Percentiles rank a stretch among this genome's conserved stretches.
Evolutionary conservation across 2,888 invertebrate genomes (phyloP).

Genomic region (Amphipoea oculea): DNA sequence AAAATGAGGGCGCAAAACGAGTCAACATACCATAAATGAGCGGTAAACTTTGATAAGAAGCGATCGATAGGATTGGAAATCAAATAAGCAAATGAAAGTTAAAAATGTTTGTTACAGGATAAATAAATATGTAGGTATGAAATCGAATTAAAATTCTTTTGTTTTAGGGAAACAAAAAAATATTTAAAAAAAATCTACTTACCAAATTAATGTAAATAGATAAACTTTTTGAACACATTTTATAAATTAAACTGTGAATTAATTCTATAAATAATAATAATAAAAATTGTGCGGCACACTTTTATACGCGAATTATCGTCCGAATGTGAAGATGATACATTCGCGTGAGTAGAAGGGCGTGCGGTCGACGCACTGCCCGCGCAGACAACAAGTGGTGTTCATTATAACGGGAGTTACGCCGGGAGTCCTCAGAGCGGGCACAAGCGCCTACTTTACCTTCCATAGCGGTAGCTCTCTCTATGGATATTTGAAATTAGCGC

Average conservation of each 20-base stretch:
- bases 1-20: constrained; percentile 50
- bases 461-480: constrained; percentile 75
- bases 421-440: constrained; percentile 83
- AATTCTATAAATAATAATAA: constrained; percentile 73
- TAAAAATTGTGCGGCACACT: constrained; percentile 77
- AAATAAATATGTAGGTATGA: background rate
- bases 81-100: constrained; percentile 1
- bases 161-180: background rate
- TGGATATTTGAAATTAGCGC: constrained; percentile 75
- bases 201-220: constrained; percentile 82
- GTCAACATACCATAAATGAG: constrained; percentile 34
- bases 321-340: constrained; percentile 87
- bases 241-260: constrained; percentile 72
- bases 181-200: constrained; percentile 69
- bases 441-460: constrained; percentile 78
- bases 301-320: constrained; percentile 83
- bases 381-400: constrained; percentile 88
- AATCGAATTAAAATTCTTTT: background rate
- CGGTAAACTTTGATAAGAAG: constrained; percentile 61
- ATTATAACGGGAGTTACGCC: constrained; percentile 90
- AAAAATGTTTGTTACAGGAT: background rate
- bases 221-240: constrained; percentile 85
- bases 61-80: constrained; percentile 52
- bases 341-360: constrained; percentile 88
- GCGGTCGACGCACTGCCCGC: constrained; percentile 90